A percentile compares a stretch with the other conserved stretches of the same genome.
Evolutionary conservation across 2,888 invertebrate species (phyloP).

Genomic region (Vannuccia rotundouncinata): DNA sequence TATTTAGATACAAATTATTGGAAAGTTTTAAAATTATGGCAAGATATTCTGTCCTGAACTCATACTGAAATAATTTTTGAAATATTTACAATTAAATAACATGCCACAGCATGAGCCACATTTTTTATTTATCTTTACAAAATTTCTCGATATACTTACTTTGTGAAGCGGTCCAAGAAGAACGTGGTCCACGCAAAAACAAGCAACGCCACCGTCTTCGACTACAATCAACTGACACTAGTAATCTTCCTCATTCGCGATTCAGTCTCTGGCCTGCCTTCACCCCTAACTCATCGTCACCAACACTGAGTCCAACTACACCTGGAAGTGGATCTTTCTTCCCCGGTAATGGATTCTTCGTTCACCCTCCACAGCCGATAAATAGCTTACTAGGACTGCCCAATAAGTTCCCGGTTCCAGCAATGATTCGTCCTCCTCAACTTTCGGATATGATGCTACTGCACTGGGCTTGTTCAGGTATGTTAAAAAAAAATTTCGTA

Average conservation of each 20-base stretch:
- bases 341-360: not conserved
- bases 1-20: too few relatives aligned
- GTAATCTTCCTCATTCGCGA: not conserved
- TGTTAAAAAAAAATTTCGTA: too few relatives aligned
- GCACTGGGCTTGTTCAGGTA: not conserved
- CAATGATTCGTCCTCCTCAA: not conserved
- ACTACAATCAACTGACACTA: not conserved
- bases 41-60: too few relatives aligned
- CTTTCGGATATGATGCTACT: not conserved
- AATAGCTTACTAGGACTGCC: too few relatives aligned
- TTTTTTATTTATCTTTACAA: not conserved
- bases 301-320: not conserved
- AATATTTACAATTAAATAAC: too few relatives aligned
- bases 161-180: constrained; percentile 71
- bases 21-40: too few relatives aligned
- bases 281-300: not conserved
- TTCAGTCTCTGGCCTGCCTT: not conserved
- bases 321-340: not conserved
- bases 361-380: too few relatives aligned
- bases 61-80: too few relatives aligned
- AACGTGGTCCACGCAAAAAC: constrained; percentile 68
- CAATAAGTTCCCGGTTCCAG: not conserved
- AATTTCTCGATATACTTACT: not conserved
- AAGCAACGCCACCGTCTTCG: constrained; percentile 42
- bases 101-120: too few relatives aligned